Base-by-base conservation (phyloP, 1,140 invertebrate species). In the Bombus waltoni region DNA sequence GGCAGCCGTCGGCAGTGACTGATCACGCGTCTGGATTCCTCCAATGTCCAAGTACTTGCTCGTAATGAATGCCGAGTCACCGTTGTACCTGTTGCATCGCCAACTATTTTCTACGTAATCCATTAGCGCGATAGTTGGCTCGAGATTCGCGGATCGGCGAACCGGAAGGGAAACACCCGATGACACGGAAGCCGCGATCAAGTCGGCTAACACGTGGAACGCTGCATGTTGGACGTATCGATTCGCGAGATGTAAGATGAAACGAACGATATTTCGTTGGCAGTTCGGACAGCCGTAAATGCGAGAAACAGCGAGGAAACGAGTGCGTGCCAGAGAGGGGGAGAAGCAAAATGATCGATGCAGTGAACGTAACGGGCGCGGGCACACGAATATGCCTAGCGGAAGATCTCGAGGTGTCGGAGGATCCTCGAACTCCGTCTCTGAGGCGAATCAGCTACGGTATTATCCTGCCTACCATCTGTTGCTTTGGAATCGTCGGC, bases 401-500 rank as follows among this genome's bases (percentile, higher is more conserved):
- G 81, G 90, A 92, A 35, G 90, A 94, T 59, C 71, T 90, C 73
- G 91, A 93, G 40, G 83, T 87, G 6, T 72, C 92, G 35, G 96
- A 97, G 90, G 96, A 97, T 93, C 96, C 96, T 8, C 94, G 96
- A 76, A 97, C 96, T 13, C 95, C 96, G 83, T 92, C 95, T 28
- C 89, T 97, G 70, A 96, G 97, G 89, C 96, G 96, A 89, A 96
- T 97, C 87, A 97, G 97, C 82, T 98, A 98, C 87, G 97, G 97
- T 5, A 95, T 97, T 44, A 94, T 97, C 18, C 91, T 97, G 78
- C 97, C 97, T 59, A 95, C 96, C 57, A 97, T 98, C 87, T 97
- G 97, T 92, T 95, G 96, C 44, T 93, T 97, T 32, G 97, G 97
- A 66, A 97, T 98, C 89, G 94, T 97, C 35, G 97, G 97, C 28